A percentile compares a stretch with the other conserved stretches of the same genome.
phyloP scores from a whole-genome alignment of 2,888 invertebrate genomes.

The Pyrgus malvae region DNA sequence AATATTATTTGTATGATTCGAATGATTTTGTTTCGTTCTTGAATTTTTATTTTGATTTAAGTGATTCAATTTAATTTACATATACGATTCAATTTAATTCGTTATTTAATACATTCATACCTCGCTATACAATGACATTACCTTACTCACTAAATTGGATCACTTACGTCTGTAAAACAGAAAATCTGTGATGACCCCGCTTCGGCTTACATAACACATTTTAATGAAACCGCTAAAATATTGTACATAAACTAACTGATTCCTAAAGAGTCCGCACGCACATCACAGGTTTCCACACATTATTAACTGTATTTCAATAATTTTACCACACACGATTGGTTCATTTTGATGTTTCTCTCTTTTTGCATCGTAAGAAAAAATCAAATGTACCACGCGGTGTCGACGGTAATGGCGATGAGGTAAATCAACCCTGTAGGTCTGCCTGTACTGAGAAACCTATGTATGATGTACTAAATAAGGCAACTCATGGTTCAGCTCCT shows the following conservation, averaged over 20 bases:
- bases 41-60: background rate
- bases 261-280: conserved; percentile 1
- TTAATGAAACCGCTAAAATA: background rate
- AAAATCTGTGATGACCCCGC: conserved; percentile 13
- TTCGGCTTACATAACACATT: background rate
- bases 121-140: too few relatives aligned
- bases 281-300: conserved; percentile 32
- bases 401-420: conserved; percentile 96
- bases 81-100: too few relatives aligned
- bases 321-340: conserved; percentile 62
- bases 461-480: conserved; percentile 14
- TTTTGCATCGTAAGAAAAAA: conserved; percentile 88
- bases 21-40: background rate
- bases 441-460: conserved; percentile 56
- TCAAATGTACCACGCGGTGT: conserved; percentile 98
- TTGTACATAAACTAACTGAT: conserved; percentile 5
- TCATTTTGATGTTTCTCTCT: conserved; percentile 80
- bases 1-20: background rate
- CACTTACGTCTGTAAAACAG: conserved; percentile 11
- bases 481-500: conserved; percentile 5
- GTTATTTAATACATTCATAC: too few relatives aligned
- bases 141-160: conserved; percentile 6
- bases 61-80: background rate
- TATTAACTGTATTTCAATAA: conserved; percentile 24
- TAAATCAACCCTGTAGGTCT: conserved; percentile 82